Conservation (phyloP, 2,113 vertebrate genomes). For the Anhinga rufa region DNA sequence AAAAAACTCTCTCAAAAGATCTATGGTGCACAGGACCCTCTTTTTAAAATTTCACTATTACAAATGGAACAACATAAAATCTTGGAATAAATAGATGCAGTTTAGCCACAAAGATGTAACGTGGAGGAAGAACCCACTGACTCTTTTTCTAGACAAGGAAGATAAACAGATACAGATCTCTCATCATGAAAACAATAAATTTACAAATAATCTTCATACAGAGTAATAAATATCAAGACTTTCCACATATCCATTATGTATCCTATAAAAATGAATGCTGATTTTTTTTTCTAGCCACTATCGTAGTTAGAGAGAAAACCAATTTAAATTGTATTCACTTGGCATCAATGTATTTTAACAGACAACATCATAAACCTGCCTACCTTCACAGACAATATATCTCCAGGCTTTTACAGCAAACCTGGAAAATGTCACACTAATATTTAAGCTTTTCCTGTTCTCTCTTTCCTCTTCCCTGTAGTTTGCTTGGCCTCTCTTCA, state of each 20-base stretch:
- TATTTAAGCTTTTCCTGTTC: background rate
- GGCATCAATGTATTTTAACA: conserved; percentile 25
- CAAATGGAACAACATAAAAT: background rate
- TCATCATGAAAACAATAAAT: conserved; percentile 32
- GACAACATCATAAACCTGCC: conserved; percentile 16
- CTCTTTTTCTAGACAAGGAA: conserved; percentile 13
- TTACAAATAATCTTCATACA: conserved; percentile 37
- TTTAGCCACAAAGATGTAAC: conserved; percentile 29
- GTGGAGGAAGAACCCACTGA: background rate
- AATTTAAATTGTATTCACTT: conserved; percentile 9
- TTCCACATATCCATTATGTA: conserved; percentile 22
- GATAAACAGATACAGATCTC: conserved; percentile 13
- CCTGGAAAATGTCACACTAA: background rate
- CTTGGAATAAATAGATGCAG: background rate
- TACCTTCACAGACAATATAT: background rate
- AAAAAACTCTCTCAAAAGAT: background rate
- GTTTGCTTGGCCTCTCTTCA: background rate
- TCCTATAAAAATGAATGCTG: conserved; percentile 20
- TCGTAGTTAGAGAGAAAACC: conserved; percentile 12
- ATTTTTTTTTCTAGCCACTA: background rate
- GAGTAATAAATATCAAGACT: conserved; percentile 38
- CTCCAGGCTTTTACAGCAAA: conserved; percentile 17
- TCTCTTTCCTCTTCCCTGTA: background rate
- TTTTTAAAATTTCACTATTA: background rate
- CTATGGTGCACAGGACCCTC: background rate